Evolutionary conservation across 2,888 invertebrate species (phyloP), one percentile per base, ranked within the genome.

Genomic region (Empis livida): DNA sequence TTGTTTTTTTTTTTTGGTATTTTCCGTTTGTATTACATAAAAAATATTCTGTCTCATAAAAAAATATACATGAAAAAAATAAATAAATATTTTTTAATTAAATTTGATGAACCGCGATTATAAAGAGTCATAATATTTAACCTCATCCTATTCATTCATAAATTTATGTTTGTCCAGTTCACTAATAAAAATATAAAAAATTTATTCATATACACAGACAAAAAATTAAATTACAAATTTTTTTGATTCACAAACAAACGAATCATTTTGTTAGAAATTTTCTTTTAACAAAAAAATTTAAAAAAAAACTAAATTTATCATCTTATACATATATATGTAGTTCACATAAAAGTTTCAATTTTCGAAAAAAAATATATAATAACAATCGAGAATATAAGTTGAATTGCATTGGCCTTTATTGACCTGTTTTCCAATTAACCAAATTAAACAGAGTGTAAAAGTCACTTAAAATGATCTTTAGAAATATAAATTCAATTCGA

Each of bases 351-450:
- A 20, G 20, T 20, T 20, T 5, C 3, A 20, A 5, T 3, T 20
- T 5, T 20, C 20, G 20, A 20, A 32, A n/a, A 35, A 35, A 13
- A 13, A 13, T 13, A 13, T n/a, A 35, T n/a, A 13, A 5, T n/a
- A n/a, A 13, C 2, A 6, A 35, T n/a, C 42, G 42, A 8, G 39
- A 2, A 32, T 17, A 14, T 23, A 37, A 32, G 44, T 31, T 46
- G 41, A 63, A 64, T 63, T 62, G 64, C 61, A 60, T 64, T 67
- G 67, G 66, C 65, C 66, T 64, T 63, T 68, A 65, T 68, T 68
- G 67, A 68, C 67, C 67, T 67, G 65, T 66, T 66, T 67, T 66
- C 64, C 67, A 67, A 68, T 68, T 67, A 68, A 65, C 59, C 61
- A 47, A 49, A 52, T 52, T 52, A 51, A 45, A 42, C 44, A 42